A percentile compares a stretch with the other conserved stretches of the same genome.
These are phyloP conservation scores for Balearica regulorum DNA, from an alignment of 2,797 vertebrate genomes.

Conservation along the genomic window DNA sequence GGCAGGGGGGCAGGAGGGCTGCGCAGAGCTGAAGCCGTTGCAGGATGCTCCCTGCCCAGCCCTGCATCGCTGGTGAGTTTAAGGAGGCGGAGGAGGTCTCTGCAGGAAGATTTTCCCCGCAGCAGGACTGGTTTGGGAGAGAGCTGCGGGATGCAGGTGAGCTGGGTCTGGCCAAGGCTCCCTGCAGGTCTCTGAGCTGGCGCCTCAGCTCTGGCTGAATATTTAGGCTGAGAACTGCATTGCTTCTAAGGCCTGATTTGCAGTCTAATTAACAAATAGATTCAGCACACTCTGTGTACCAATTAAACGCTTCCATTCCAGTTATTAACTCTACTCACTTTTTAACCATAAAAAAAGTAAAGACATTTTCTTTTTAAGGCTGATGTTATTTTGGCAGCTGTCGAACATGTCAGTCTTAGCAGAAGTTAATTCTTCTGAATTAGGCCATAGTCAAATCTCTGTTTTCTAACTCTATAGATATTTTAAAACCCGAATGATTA, in stretches of 20 bases:
- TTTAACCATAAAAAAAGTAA: neutral
- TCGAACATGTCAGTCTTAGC: neutral
- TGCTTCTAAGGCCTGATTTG: neutral
- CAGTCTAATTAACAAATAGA: neutral
- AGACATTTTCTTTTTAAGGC: neutral
- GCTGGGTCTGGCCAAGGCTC: neutral
- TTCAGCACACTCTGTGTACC: neutral
- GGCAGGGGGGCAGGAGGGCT: neutral
- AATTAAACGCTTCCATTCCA: neutral
- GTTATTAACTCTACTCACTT: neutral
- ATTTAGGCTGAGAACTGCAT: neutral
- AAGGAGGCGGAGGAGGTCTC: neutral
- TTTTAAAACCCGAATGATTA: constrained; percentile 16
- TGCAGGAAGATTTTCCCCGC: neutral
- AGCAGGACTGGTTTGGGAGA: accelerated
- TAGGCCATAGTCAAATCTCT: neutral
- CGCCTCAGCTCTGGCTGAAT: accelerated
- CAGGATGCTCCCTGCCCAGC: neutral
- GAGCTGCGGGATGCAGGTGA: accelerated
- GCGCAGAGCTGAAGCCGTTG: accelerated
- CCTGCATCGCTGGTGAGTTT: accelerated
- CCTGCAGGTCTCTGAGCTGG: accelerated
- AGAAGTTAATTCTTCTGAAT: neutral
- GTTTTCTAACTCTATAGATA: neutral
- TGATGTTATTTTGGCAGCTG: constrained; percentile 9